Percentiles rank a stretch among this genome's conserved stretches.
Conservation (phyloP, 2,113 vertebrate genomes). For the Petrocephalus zakoni region DNA sequence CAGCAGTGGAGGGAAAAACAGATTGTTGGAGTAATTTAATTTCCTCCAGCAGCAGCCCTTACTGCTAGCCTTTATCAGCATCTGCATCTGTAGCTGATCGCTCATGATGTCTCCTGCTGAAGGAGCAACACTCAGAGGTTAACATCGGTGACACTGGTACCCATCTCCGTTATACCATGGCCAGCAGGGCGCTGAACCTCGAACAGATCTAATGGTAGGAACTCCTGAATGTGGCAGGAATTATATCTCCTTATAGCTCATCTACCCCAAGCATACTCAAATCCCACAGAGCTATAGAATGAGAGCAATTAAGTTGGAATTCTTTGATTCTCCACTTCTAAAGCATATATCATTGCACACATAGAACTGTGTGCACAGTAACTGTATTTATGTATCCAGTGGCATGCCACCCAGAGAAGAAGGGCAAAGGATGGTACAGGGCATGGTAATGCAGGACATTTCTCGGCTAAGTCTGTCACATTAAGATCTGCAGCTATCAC, state of each 20-base stretch:
- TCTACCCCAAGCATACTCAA: not conserved
- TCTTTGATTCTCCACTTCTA: not conserved
- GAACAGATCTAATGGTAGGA: not conserved
- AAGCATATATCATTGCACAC: not conserved
- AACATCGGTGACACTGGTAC: not conserved
- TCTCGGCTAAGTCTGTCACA: not conserved
- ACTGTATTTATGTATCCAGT: not conserved
- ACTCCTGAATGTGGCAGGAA: not conserved
- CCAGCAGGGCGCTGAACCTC: not conserved
- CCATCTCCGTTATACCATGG: not conserved
- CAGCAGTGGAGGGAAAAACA: conserved; percentile 32
- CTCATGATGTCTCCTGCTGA: conserved; percentile 55
- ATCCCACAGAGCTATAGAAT: not conserved
- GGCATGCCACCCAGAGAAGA: not conserved
- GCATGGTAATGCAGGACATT: not conserved
- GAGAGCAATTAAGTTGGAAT: not conserved
- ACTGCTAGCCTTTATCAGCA: conserved; percentile 51
- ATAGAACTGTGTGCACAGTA: not conserved
- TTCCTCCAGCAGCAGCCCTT: conserved; percentile 45
- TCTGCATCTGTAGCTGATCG: conserved; percentile 50
- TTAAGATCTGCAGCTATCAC: not conserved
- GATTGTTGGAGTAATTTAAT: conserved; percentile 54
- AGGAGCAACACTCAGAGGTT: conserved; percentile 35
- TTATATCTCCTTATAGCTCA: not conserved
- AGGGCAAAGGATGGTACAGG: not conserved